Evolutionary conservation across 2,888 invertebrate genomes (phyloP).

Genomic region (Rhaphigaster nebulosa): DNA sequence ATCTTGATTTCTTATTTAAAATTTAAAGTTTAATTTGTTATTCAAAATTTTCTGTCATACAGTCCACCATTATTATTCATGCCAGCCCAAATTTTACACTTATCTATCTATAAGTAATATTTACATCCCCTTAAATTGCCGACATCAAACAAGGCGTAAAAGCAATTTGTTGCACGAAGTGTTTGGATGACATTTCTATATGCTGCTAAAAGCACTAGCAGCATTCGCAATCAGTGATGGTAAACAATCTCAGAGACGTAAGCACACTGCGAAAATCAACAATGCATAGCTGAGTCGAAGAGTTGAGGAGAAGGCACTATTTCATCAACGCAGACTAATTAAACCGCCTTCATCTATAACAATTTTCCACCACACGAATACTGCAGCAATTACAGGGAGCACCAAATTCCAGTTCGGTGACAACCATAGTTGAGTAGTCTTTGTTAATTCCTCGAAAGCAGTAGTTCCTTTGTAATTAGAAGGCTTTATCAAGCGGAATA

Average conservation of each 20-base stretch:
- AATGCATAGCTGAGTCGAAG: not conserved
- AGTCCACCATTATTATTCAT: too few relatives aligned
- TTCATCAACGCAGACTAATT: not conserved
- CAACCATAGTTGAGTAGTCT: too few relatives aligned
- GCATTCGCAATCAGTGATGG: not conserved
- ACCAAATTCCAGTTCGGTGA: not conserved
- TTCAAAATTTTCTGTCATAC: too few relatives aligned
- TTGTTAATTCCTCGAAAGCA: not conserved
- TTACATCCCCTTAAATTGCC: too few relatives aligned
- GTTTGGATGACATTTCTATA: not conserved
- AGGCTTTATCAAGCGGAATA: not conserved
- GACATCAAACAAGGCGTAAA: too few relatives aligned
- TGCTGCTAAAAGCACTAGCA: not conserved
- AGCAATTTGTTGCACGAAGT: too few relatives aligned
- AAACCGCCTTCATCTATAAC: not conserved
- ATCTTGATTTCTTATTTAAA: too few relatives aligned
- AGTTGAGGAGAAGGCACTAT: not conserved
- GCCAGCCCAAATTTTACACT: too few relatives aligned
- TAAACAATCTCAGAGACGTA: not conserved
- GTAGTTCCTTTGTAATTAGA: slow-evolving; percentile 1
- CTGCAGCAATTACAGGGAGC: not conserved
- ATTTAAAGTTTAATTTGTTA: too few relatives aligned
- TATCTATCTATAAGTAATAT: too few relatives aligned
- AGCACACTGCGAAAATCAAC: not conserved
- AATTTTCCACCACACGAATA: not conserved